Evolutionary conservation across 2,888 invertebrate species (phyloP).

Genomic region (Drosophila lutescens): DNA sequence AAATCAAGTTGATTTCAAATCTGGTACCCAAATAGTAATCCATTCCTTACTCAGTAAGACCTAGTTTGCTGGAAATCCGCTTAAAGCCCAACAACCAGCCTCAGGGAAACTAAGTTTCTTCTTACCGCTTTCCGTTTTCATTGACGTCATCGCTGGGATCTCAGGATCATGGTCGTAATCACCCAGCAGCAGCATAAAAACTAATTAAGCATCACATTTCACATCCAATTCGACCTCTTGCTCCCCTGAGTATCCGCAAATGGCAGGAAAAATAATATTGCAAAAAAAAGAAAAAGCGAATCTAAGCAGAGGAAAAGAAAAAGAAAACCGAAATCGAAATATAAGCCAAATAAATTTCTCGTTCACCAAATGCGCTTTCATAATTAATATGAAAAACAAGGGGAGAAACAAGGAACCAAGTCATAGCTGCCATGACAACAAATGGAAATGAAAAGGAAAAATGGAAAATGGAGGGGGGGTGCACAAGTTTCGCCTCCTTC

Average conservation of each 20-base stretch:
- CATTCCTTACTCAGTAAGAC: not conserved
- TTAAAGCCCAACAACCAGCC: slow-evolving; percentile 1
- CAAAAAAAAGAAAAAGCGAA: slow-evolving; percentile 12
- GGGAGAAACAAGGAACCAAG: slow-evolving; percentile 23
- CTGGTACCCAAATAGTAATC: not conserved
- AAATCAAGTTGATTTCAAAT: not conserved
- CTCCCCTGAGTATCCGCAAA: slow-evolving; percentile 48
- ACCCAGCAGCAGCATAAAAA: slow-evolving; percentile 52
- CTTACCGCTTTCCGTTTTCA: slow-evolving; percentile 11
- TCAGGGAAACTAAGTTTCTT: slow-evolving; percentile 11
- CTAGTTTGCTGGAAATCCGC: slow-evolving; percentile 6
- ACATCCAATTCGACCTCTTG: slow-evolving; percentile 58
- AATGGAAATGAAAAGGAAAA: slow-evolving; percentile 50
- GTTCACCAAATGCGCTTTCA: slow-evolving; percentile 74
- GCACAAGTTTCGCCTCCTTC: slow-evolving; percentile 14
- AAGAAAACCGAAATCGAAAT: slow-evolving; percentile 63
- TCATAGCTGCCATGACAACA: slow-evolving; percentile 42
- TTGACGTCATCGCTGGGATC: slow-evolving; percentile 39
- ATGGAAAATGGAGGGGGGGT: slow-evolving; percentile 46
- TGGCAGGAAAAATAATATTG: slow-evolving; percentile 22
- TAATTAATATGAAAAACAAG: slow-evolving; percentile 72
- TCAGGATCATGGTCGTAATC: slow-evolving; percentile 50
- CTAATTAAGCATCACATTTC: slow-evolving; percentile 80
- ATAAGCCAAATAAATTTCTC: slow-evolving; percentile 77
- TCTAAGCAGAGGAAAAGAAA: slow-evolving; percentile 9